These are phyloP conservation scores for Ochropacha duplaris DNA, from an alignment of 2,888 invertebrate genomes.

Conservation along the genomic window DNA sequence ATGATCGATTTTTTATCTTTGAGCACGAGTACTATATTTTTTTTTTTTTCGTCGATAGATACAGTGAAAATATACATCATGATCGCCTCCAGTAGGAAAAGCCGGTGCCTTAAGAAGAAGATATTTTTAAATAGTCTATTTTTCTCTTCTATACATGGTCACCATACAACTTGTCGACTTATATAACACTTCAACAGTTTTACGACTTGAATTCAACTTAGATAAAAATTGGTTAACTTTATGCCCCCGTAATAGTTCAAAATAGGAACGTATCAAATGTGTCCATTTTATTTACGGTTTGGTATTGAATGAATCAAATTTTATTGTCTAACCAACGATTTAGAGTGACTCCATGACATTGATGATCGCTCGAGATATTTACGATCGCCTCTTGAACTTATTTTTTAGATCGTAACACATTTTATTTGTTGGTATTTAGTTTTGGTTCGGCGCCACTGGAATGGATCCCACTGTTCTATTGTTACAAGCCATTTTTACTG, in stretches of 20 bases:
- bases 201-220: constrained; percentile 53
- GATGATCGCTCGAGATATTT: constrained; percentile 61
- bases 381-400: constrained; percentile 65
- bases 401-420: constrained; percentile 58
- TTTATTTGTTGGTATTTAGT: constrained; percentile 53
- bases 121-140: too few species aligned
- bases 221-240: constrained; percentile 58
- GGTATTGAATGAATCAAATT: constrained; percentile 63
- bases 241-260: constrained; percentile 74
- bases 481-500: not conserved
- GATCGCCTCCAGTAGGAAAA: too few species aligned
- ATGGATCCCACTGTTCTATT: constrained; percentile 14
- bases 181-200: constrained; percentile 47
- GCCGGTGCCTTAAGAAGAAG: too few species aligned
- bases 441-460: constrained; percentile 46
- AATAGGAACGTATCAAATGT: constrained; percentile 71
- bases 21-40: too few species aligned
- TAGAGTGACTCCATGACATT: constrained; percentile 59
- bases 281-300: constrained; percentile 68
- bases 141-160: constrained; percentile 26
- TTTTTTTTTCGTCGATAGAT: too few species aligned
- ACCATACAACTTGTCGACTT: constrained; percentile 42
- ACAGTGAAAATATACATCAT: too few species aligned
- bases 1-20: too few species aligned
- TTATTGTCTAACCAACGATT: constrained; percentile 63